phyloP scores from a whole-genome alignment of 2,888 invertebrate species.

The Reticulitermes lucifugus region DNA sequence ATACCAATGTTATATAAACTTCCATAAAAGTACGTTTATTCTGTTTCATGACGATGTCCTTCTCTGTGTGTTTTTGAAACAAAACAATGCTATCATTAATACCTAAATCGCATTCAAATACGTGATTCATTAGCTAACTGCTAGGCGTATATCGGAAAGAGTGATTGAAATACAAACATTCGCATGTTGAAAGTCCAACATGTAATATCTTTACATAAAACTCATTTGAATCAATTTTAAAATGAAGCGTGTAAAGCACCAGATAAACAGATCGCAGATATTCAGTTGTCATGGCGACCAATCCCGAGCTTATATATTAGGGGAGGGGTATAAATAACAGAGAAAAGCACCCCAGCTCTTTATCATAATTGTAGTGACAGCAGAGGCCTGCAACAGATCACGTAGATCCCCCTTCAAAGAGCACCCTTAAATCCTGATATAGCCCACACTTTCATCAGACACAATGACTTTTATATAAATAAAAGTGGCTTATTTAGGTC shows the following conservation, averaged over 20 bases:
- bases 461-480: neutral
- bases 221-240: slow-evolving; percentile 25
- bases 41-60: neutral
- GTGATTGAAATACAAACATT: slow-evolving; percentile 2
- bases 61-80: neutral
- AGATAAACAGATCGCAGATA: neutral
- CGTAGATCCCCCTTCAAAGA: neutral
- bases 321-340: neutral
- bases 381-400: neutral
- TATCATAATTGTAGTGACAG: neutral
- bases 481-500: neutral
- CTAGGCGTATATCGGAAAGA: neutral
- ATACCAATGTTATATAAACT: too few relatives aligned
- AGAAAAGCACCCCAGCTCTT: neutral
- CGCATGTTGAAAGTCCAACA: neutral
- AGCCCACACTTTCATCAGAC: neutral
- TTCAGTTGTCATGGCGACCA: slow-evolving; percentile 4
- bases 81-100: neutral
- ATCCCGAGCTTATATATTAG: neutral
- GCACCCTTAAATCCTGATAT: neutral
- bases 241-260: neutral
- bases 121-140: slow-evolving; percentile 22
- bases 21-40: too few relatives aligned
- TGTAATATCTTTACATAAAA: slow-evolving; percentile 12
- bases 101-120: neutral